Base-by-base conservation (phyloP, 2,888 invertebrate species). In the Athalia cordata region DNA sequence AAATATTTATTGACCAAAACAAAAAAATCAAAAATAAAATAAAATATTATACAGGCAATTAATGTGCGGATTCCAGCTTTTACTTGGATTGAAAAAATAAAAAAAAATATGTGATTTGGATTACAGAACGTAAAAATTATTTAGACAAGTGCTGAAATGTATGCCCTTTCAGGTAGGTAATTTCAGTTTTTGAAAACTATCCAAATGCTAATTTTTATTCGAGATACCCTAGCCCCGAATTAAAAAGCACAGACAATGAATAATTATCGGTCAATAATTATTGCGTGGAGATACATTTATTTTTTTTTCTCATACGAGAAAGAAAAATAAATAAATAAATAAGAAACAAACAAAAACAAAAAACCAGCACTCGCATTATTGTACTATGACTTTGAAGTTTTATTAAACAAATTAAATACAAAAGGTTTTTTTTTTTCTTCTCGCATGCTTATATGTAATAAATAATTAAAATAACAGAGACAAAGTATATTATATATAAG, bases 351-450 rank as follows among this genome's bases (percentile, higher is more conserved):
- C 4, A 13, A 4, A 61, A 61, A 0, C 3, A 61, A 62, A 29
- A 29, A 62, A 62, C 4, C 4, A 11, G 8, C 3, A 70, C n/a
- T 55, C 55, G 57, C 59, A 72, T 72, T 84, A 78, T 87, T 88
- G 87, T 89, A 89, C 88, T 89, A 86, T 86, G 84, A 88, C 75
- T 61, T 88, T 87, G 84, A 86, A 87, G 85, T 89, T 89, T 88
- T 89, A 86, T 89, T 89, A 87, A 88, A 86, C 87, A 87, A 89
- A 89, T 87, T 88, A 88, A 88, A 89, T 88, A 89, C 87, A 89
- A 89, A 89, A 87, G 84, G 80, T 81, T 84, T 82, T 84, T 79
- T 79, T 81, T 82, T 81, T 77, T 77, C 55, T 79, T 79, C 72
- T 82, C 78, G 67, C 68, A 72, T 79, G 65, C 74, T 62, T 77